Conservation (phyloP, 2,888 invertebrate genomes). For the Halictus ligatus region DNA sequence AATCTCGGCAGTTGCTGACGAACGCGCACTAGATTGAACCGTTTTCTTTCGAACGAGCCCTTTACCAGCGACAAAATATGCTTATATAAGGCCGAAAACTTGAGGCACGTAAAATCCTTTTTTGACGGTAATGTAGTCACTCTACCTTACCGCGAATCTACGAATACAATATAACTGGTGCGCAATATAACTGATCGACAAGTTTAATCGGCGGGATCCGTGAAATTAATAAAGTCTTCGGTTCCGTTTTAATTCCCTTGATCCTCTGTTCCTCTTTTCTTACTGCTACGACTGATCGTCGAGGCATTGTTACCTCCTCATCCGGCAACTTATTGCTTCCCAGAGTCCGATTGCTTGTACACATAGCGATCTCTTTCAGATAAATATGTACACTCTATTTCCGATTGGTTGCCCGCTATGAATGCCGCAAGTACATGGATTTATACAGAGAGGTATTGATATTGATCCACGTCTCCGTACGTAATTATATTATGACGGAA, state of each 20-base stretch:
- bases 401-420: neutral
- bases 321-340: slow-evolving; percentile 8
- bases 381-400: neutral
- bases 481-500: neutral
- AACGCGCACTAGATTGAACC: too few species aligned
- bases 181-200: neutral
- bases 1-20: too few species aligned
- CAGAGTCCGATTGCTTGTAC: neutral
- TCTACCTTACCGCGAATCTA: too few species aligned
- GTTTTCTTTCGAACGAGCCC: too few species aligned
- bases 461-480: neutral
- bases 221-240: slow-evolving; percentile 11
- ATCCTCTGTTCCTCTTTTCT: neutral
- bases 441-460: neutral
- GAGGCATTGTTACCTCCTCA: neutral
- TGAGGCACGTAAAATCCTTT: too few species aligned
- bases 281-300: neutral
- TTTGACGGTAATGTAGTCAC: too few species aligned
- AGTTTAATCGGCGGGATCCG: neutral
- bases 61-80: too few species aligned
- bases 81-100: too few species aligned
- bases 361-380: neutral
- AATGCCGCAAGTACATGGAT: neutral
- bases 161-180: too few species aligned
- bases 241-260: slow-evolving; percentile 9